phyloP scores from a whole-genome alignment of 2,888 invertebrate genomes.

The Hofmannophila pseudospretella region DNA sequence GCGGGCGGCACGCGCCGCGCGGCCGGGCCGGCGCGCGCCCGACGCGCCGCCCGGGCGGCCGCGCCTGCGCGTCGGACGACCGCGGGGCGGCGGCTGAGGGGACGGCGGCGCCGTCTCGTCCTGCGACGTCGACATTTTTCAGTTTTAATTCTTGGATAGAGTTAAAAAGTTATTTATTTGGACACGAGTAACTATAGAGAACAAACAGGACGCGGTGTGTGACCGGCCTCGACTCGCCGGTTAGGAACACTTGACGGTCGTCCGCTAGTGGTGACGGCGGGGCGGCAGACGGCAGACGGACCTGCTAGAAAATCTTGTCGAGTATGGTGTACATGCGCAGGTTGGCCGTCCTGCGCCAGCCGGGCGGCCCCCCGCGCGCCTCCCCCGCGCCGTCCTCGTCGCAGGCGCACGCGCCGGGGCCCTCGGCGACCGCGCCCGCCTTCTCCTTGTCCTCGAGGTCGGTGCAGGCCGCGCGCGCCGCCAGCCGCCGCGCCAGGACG shows the following conservation, averaged over 20 bases:
- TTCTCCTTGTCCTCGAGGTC: constrained; percentile 16
- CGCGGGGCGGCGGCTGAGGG: constrained; percentile 12
- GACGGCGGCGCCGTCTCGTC: constrained; percentile 15
- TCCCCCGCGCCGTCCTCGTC: constrained; percentile 36
- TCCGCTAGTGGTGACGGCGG: not conserved
- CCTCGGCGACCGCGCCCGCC: constrained; percentile 15
- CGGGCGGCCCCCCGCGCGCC: constrained; percentile 32
- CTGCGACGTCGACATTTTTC: constrained; percentile 6
- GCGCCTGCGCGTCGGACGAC: constrained; percentile 8
- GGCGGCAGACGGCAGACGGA: constrained; percentile 12
- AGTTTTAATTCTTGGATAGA: too few species aligned
- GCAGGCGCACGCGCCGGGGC: constrained; percentile 17
- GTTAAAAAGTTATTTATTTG: too few species aligned
- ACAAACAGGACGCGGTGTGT: too few species aligned
- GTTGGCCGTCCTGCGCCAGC: constrained; percentile 66
- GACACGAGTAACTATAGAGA: too few species aligned
- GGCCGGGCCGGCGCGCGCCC: constrained; percentile 2
- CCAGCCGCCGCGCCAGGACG: constrained; percentile 40
- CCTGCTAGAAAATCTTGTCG: constrained; percentile 76
- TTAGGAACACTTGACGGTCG: too few species aligned
- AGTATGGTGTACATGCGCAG: constrained; percentile 71
- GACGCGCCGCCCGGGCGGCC: constrained; percentile 11
- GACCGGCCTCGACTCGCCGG: too few species aligned
- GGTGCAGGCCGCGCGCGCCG: constrained; percentile 17
- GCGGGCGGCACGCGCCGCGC: constrained; percentile 11